Percentiles rank a stretch among this genome's conserved stretches.
Conservation (phyloP, 2,113 vertebrate species). For the Zosterops lateralis region DNA sequence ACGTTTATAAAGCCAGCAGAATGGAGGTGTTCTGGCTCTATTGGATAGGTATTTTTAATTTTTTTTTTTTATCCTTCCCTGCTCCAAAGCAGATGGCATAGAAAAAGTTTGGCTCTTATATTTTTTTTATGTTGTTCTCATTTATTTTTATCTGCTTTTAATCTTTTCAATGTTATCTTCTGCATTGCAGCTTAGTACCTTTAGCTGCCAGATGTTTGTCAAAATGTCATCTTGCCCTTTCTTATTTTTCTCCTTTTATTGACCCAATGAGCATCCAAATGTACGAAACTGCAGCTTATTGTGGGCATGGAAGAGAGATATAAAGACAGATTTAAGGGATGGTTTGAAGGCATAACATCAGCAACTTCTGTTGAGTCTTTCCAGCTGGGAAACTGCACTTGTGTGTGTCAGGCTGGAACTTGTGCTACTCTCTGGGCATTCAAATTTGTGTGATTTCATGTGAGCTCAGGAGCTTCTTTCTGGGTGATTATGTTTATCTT, state of each 20-base stretch:
- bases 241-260: neutral
- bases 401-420: neutral
- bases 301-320: neutral
- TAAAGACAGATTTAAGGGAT: neutral
- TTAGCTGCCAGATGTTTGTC: neutral
- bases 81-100: neutral
- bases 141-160: neutral
- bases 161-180: neutral
- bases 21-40: neutral
- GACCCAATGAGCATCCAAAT: constrained; percentile 7
- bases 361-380: neutral
- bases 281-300: neutral
- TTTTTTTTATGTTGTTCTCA: neutral
- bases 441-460: neutral
- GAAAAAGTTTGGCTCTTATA: neutral
- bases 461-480: neutral
- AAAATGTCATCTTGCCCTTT: neutral
- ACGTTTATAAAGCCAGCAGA: neutral
- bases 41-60: neutral
- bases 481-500: neutral
- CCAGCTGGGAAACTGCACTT: neutral
- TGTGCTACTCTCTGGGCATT: neutral
- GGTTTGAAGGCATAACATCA: neutral
- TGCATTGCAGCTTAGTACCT: neutral
- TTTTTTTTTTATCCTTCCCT: neutral